Conservation (phyloP, 2,113 vertebrate species). For the Pachycephala philippinensis region DNA sequence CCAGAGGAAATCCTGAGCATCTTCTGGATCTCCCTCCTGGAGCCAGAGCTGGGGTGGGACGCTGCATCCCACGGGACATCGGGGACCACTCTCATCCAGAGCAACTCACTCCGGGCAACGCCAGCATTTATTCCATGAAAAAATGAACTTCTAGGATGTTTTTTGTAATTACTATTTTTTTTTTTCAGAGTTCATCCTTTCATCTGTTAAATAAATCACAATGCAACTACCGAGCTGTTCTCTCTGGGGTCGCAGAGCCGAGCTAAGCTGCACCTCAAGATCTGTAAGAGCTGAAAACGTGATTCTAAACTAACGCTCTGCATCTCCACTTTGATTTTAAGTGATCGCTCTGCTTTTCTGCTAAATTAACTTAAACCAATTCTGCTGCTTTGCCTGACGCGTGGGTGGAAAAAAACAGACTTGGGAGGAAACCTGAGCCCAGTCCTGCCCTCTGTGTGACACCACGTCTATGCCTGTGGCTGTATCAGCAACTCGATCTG, state of each 20-base stretch:
- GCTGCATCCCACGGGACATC: not conserved
- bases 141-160: not conserved
- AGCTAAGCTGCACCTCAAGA: not conserved
- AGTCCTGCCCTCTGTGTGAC: conserved; percentile 39
- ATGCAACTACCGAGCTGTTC: not conserved
- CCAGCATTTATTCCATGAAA: not conserved
- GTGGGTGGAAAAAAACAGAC: not conserved
- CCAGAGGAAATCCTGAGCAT: not conserved
- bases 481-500: not conserved
- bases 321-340: not conserved
- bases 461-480: not conserved
- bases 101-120: fast-evolving
- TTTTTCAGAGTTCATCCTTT: not conserved
- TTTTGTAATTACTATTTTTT: not conserved
- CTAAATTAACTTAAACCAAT: not conserved
- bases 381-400: not conserved
- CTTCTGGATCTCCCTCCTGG: not conserved
- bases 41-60: not conserved
- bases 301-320: not conserved
- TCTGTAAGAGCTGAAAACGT: not conserved
- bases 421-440: not conserved
- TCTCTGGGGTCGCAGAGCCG: not conserved
- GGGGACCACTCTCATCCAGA: not conserved
- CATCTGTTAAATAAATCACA: not conserved
- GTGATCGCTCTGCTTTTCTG: not conserved